Evolutionary conservation across 1,140 invertebrate genomes (phyloP), one percentile per base, ranked within the genome.

Genomic region (Delia radicum): DNA sequence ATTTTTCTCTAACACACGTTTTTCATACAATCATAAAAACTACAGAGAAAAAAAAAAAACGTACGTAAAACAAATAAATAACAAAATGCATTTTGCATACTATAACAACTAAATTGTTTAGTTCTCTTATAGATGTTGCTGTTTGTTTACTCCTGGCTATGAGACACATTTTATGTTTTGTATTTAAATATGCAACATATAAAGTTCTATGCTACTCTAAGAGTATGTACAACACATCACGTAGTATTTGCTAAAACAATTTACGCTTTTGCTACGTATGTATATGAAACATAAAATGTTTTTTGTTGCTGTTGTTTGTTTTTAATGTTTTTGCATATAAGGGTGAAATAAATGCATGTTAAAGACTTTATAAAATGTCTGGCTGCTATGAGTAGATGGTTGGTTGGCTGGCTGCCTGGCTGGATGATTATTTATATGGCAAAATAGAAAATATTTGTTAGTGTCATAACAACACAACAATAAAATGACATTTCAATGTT

Each of bases 191-290:
- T 42, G 8, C 3, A 42, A 33, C 10, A 33, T 5, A 42, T 10
- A 42, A 42, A 13, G 10, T 15, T n/a, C n/a, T n/a, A n/a, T n/a
- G n/a, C n/a, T n/a, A n/a, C n/a, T n/a, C n/a, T n/a, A n/a, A n/a
- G n/a, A 42, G 37, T 15, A 42, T 10, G 12, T 10, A 55, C 21
- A 55, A 55, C 10, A 55, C 10, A 55, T 55, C 48, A 55, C 48
- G 48, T 55, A 55, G 48, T 55, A 55, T 55, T 55, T 55, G 48
- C 48, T 55, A 18, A 55, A 55, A 55, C 48, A 55, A 55, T 55
- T 55, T 55, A 55, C 48, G 48, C n/a, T 55, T 55, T 55, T 55
- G 48, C 48, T 55, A 24, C 48, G n/a, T n/a, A n/a, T n/a, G n/a
- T n/a, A n/a, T n/a, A 55, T 55, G 48, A n/a, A 55, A 55, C 48